Conservation (phyloP, 2,113 vertebrate species). For the Indri indri region DNA sequence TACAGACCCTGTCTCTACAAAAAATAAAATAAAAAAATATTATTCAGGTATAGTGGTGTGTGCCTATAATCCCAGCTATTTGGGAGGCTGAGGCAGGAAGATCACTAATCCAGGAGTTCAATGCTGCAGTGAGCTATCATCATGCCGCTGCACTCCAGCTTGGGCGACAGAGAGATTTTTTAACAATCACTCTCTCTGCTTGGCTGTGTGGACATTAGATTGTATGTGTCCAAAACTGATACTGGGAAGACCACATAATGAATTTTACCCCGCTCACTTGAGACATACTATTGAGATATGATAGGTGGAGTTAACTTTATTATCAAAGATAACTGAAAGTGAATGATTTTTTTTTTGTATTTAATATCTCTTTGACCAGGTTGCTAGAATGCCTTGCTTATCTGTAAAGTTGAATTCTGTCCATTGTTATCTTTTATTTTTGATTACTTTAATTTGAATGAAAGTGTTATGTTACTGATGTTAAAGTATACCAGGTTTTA, state of each 20-base stretch:
- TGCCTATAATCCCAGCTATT: no score
- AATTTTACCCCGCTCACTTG: background rate
- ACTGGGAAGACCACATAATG: background rate
- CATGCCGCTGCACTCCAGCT: no score
- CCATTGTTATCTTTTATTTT: background rate
- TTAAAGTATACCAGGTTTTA: background rate
- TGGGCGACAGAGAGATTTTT: no score
- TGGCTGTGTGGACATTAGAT: background rate
- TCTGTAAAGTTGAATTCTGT: background rate
- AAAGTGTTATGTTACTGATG: background rate
- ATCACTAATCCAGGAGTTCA: no score
- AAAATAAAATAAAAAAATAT: no score
- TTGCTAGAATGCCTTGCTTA: background rate
- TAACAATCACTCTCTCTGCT: background rate
- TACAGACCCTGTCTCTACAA: no score
- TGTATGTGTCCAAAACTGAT: background rate
- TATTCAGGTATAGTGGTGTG: no score
- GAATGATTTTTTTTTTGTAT: background rate
- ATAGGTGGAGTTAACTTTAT: fast-evolving
- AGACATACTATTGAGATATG: background rate
- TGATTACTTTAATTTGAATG: background rate
- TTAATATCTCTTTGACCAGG: background rate
- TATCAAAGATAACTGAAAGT: background rate
- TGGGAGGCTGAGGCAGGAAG: no score
- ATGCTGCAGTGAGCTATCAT: no score